Conservation (phyloP, 2,888 invertebrate genomes). For the Brachypalpus laphriformis region DNA sequence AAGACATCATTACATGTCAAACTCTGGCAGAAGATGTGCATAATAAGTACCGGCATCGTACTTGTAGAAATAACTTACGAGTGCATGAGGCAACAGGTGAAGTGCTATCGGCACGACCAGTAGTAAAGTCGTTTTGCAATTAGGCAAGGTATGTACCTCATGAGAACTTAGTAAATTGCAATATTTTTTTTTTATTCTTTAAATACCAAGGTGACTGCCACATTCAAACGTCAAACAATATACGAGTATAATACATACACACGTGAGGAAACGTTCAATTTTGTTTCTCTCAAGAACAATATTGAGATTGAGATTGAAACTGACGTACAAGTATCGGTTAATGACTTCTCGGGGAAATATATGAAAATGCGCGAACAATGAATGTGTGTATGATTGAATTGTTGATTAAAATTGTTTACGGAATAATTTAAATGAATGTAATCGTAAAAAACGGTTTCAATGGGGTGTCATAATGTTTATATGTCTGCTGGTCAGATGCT, state of each 20-base stretch:
- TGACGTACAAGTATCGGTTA: constrained; percentile 8
- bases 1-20: constrained; percentile 33
- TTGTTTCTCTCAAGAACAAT: not conserved
- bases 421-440: not conserved
- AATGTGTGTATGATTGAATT: not conserved
- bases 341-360: not conserved
- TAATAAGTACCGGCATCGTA: too few relatives aligned
- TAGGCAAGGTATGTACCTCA: not conserved
- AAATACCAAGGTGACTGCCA: constrained; percentile 9
- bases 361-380: not conserved
- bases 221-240: not conserved
- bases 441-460: not conserved
- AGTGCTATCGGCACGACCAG: not conserved
- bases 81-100: constrained; percentile 14
- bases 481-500: not conserved
- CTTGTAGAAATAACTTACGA: not conserved
- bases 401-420: not conserved
- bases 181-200: not conserved
- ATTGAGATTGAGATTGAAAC: too few relatives aligned
- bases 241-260: too few relatives aligned
- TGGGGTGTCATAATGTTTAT: not conserved
- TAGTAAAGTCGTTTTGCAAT: not conserved
- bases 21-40: not conserved
- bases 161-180: not conserved
- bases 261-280: constrained; percentile 3